Conservation (phyloP, 2,888 invertebrate genomes). For the Proisotoma minuta region DNA sequence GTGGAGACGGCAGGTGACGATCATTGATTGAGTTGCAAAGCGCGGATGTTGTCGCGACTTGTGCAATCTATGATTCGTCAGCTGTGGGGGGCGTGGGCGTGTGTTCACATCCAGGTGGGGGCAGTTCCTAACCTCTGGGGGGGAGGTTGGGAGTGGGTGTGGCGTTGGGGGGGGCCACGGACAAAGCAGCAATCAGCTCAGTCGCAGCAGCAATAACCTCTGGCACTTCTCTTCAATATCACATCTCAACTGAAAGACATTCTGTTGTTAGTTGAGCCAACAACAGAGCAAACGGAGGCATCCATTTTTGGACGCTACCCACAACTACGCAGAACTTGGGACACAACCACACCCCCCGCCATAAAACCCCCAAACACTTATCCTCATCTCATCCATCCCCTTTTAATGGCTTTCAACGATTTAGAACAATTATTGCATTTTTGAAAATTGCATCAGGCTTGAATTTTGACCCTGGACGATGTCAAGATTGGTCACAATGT, state of each 20-base stretch:
- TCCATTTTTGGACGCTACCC: neutral
- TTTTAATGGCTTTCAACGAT: too few species aligned
- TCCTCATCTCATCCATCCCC: too few species aligned
- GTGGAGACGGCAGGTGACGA: neutral
- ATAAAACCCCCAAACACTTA: too few species aligned
- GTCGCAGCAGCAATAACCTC: neutral
- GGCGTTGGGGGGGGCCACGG: neutral
- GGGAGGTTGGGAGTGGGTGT: neutral
- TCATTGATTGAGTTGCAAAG: too few species aligned
- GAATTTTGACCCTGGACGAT: too few species aligned
- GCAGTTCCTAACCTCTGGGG: neutral
- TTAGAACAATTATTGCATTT: too few species aligned
- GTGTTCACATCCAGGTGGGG: neutral
- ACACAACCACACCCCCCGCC: neutral
- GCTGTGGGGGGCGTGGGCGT: slow-evolving; percentile 22
- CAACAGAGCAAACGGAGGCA: too few species aligned
- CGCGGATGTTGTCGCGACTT: too few species aligned
- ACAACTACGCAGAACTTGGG: neutral
- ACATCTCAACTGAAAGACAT: slow-evolving; percentile 29
- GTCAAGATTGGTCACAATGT: too few species aligned
- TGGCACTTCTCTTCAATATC: slow-evolving; percentile 23
- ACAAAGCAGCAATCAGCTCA: slow-evolving; percentile 33
- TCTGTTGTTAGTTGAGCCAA: too few species aligned
- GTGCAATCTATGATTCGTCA: too few species aligned
- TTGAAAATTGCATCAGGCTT: too few species aligned